phyloP scores from a whole-genome alignment of 2,888 invertebrate species.

The Drosophila affinis region DNA sequence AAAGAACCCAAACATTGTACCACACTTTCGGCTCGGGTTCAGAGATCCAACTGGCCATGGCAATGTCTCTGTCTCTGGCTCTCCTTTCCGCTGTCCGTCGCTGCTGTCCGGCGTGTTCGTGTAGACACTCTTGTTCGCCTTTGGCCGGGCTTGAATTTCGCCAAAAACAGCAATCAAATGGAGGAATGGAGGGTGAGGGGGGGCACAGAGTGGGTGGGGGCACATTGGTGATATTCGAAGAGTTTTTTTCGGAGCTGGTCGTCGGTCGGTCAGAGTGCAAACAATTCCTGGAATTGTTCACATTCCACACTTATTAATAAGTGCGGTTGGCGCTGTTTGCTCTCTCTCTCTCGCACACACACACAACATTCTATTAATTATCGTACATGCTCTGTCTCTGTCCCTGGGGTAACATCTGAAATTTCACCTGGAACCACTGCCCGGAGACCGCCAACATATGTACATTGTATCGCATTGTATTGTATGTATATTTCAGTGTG shows the following conservation, averaged over 20 bases:
- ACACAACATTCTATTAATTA: not conserved
- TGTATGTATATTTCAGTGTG: not conserved
- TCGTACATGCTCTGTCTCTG: not conserved
- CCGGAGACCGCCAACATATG: not conserved
- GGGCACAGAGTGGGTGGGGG: not conserved
- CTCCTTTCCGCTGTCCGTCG: not conserved
- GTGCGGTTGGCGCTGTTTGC: constrained; percentile 11
- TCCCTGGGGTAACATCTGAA: not conserved
- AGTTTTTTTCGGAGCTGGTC: constrained; percentile 15
- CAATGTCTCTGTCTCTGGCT: not conserved
- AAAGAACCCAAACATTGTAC: not conserved
- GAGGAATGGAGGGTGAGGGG: too few species aligned
- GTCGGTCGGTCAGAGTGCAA: constrained; percentile 34
- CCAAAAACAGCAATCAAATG: not conserved
- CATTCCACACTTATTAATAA: constrained; percentile 26
- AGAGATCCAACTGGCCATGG: not conserved
- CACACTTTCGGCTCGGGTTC: not conserved
- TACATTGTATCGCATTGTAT: not conserved
- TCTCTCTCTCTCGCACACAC: not conserved
- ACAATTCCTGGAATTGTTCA: constrained; percentile 48
- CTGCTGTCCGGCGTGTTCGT: constrained; percentile 6
- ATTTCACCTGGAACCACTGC: not conserved
- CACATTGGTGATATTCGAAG: constrained; percentile 26
- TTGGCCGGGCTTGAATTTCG: constrained; percentile 55
- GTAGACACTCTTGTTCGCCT: constrained; percentile 35